Evolutionary conservation across 2,888 invertebrate species (phyloP).

Genomic region (Girardia tigrina): DNA sequence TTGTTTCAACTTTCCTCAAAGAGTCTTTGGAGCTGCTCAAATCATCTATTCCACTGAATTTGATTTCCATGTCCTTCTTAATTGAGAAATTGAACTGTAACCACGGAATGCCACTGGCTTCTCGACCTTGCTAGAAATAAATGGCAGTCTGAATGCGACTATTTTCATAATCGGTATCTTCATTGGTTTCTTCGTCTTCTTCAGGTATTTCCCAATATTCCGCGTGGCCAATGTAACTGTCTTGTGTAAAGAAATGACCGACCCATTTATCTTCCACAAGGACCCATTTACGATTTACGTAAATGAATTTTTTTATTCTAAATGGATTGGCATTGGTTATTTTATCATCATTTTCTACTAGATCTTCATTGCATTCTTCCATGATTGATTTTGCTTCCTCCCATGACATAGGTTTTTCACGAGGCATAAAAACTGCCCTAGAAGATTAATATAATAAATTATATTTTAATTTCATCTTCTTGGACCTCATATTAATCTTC

Average conservation of each 20-base stretch:
- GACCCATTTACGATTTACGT: constrained; percentile 58
- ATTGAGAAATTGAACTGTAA: constrained; percentile 61
- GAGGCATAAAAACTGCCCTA: constrained; percentile 73
- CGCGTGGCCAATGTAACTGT: constrained; percentile 94
- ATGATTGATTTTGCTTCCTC: constrained; percentile 65
- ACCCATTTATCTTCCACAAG: constrained; percentile 32
- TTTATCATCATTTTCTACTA: constrained; percentile 52
- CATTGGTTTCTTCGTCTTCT: constrained; percentile 33
- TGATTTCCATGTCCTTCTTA: constrained; percentile 32
- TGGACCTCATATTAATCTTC: constrained; percentile 66
- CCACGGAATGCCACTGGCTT: constrained; percentile 98
- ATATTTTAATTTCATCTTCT: background rate
- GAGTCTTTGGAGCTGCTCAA: background rate
- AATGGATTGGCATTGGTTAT: background rate
- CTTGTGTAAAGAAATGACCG: constrained; percentile 74
- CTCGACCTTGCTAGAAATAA: constrained; percentile 97
- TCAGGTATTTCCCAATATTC: constrained; percentile 68
- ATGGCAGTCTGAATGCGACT: constrained; percentile 79
- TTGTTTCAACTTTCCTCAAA: constrained; percentile 29
- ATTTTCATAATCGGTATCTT: constrained; percentile 47
- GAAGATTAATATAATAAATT: background rate
- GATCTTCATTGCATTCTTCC: constrained; percentile 93
- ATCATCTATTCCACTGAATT: background rate
- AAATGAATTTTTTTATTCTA: constrained; percentile 12
- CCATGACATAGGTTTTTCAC: constrained; percentile 72